A percentile compares a stretch with the other conserved stretches of the same genome.
phyloP scores from a whole-genome alignment of 2,113 vertebrate species.

The Tauraco erythrolophus region DNA sequence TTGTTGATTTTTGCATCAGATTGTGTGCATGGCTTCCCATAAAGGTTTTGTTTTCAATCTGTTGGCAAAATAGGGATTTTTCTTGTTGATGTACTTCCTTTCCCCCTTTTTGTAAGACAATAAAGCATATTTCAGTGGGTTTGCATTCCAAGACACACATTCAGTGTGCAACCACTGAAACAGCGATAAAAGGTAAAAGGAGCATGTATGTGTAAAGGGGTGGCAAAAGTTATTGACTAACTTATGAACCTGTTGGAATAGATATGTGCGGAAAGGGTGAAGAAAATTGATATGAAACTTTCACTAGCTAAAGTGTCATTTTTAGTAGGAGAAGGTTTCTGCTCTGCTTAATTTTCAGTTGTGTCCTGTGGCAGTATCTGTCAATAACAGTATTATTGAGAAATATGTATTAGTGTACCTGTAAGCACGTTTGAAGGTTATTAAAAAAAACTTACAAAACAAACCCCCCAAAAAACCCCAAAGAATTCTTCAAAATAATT shows the following conservation, averaged over 20 bases:
- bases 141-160: not conserved
- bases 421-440: not conserved
- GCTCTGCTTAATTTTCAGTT: not conserved
- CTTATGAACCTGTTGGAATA: not conserved
- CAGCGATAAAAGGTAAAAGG: not conserved
- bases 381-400: not conserved
- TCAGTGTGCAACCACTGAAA: not conserved
- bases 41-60: not conserved
- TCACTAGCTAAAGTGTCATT: not conserved
- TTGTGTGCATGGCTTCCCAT: not conserved
- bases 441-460: not conserved
- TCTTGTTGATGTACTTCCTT: not conserved
- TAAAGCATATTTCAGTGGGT: not conserved
- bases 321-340: not conserved
- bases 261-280: not conserved
- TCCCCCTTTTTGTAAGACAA: accelerated
- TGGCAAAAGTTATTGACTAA: not conserved
- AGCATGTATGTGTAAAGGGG: not conserved
- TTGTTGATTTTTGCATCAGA: not conserved
- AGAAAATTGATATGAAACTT: not conserved
- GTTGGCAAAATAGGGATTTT: not conserved
- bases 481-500: not conserved
- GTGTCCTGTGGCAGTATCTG: not conserved
- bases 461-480: too few relatives aligned
- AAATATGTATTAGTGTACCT: not conserved